Base-by-base conservation (phyloP, 2,797 vertebrate genomes). In the Microhierax caerulescens region DNA sequence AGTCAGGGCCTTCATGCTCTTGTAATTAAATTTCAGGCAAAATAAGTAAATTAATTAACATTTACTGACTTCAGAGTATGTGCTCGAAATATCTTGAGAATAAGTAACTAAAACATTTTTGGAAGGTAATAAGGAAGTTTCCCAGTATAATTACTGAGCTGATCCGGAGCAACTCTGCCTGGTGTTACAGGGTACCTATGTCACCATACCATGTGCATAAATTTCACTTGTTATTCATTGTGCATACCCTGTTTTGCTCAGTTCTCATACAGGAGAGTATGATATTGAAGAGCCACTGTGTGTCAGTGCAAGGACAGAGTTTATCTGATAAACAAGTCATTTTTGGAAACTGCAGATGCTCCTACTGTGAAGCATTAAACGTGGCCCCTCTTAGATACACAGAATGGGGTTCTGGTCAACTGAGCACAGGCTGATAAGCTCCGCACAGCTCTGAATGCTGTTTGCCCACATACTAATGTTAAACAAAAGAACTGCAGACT, bases 401-500 rank as follows among this genome's bases (percentile, higher is more conserved):
- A 98, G 97, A 98, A 98, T 97, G 97, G 98, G 98, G 98, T 98
- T 98, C 98, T 97, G 97, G 97, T 97, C 70, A 98, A 98, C 97
- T 98, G 98, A 98, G 97, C 97, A 92, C 94, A 56, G 98, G 97
- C 98, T 98, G 98, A 98, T 98, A 98, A 98, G 97, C 98, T 98
- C 97, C 97, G 97, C 97, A 98, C 97, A 98, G 98, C 98, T 98
- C 98, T 97, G 98, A 98, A 98, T 98, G 98, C 98, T 98, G 98
- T 98, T 98, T 98, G 98, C 98, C 98, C 98, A 98, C 98, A 98
- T 98, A 98, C 97, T 98, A 98, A 98, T 98, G 98, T 98, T 98
- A 98, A 98, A 98, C 98, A 98, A 98, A 98, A 98, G 98, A 98
- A 98, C 97, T 96, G 94, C 98, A 98, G 97, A 98, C 97, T 97